These are phyloP conservation scores for Thera obeliscata DNA, from an alignment of 2,888 invertebrate genomes.

Conservation along the genomic window DNA sequence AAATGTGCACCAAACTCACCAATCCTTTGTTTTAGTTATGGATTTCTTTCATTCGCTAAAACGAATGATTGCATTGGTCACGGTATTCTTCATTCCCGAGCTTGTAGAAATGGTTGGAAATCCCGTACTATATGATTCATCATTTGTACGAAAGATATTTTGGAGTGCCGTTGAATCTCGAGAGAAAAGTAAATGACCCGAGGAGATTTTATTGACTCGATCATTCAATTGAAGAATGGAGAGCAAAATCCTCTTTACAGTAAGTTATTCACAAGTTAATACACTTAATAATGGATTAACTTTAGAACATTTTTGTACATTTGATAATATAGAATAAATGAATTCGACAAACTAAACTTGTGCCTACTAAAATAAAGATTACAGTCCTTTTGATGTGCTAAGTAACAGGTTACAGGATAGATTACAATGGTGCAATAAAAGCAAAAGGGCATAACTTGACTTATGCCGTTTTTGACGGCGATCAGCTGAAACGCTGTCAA, in stretches of 20 bases:
- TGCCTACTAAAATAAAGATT: too few relatives aligned
- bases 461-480: too few relatives aligned
- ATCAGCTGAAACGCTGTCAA: too few relatives aligned
- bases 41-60: slow-evolving; percentile 45
- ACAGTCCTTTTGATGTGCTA: too few relatives aligned
- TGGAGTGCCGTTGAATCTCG: slow-evolving; percentile 41
- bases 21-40: slow-evolving; percentile 35
- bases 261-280: too few relatives aligned
- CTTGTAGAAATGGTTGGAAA: slow-evolving; percentile 42
- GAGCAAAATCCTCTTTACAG: slow-evolving; percentile 43
- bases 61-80: slow-evolving; percentile 45
- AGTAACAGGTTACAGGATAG: too few relatives aligned
- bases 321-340: too few relatives aligned
- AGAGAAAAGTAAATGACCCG: slow-evolving; percentile 37
- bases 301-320: too few relatives aligned
- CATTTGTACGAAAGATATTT: slow-evolving; percentile 43
- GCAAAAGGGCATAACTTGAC: too few relatives aligned
- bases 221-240: slow-evolving; percentile 44
- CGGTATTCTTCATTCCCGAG: slow-evolving; percentile 47
- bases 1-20: neutral
- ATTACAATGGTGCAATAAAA: too few relatives aligned
- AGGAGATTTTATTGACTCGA: slow-evolving; percentile 47
- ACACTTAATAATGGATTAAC: too few relatives aligned
- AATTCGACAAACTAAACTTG: too few relatives aligned
- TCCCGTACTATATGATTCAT: slow-evolving; percentile 40